phyloP scores from a whole-genome alignment of 2,888 invertebrate genomes.

The Camptogramma bilineatum region DNA sequence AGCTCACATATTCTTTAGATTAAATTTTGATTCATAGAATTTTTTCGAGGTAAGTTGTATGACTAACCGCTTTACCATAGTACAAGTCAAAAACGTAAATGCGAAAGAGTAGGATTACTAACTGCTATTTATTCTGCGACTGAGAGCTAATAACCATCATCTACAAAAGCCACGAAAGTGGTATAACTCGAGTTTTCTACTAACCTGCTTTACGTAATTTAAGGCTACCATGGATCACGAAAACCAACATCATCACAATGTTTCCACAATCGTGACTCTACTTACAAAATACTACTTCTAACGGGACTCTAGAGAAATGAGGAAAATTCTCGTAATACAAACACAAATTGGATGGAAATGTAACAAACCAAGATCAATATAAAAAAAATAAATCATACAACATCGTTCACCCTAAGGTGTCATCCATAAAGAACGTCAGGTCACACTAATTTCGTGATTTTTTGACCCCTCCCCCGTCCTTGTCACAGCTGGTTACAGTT shows the following conservation, averaged over 20 bases:
- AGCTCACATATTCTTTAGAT: too few species aligned
- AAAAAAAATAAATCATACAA: too few species aligned
- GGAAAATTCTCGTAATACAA: neutral
- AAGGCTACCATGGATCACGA: neutral
- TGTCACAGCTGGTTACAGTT: too few species aligned
- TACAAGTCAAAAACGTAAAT: too few species aligned
- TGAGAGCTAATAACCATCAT: neutral
- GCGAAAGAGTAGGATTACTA: too few species aligned
- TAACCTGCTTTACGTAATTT: slow-evolving; percentile 1
- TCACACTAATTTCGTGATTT: too few species aligned
- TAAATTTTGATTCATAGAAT: too few species aligned
- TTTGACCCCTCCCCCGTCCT: too few species aligned
- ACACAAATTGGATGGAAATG: neutral
- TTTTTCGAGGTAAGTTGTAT: too few species aligned
- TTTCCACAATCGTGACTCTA: slow-evolving; percentile 9
- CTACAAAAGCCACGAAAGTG: slow-evolving; percentile 1
- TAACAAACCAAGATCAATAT: neutral
- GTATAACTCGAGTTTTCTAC: neutral
- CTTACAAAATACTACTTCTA: slow-evolving; percentile 2
- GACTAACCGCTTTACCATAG: too few species aligned
- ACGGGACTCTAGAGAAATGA: slow-evolving; percentile 1
- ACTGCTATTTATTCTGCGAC: neutral
- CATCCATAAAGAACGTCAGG: too few species aligned
- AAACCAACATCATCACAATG: slow-evolving; percentile 5
- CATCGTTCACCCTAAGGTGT: too few species aligned